These are phyloP conservation scores for Hirtodrosophila cameraria DNA, from an alignment of 2,888 invertebrate genomes.

Conservation along the genomic window DNA sequence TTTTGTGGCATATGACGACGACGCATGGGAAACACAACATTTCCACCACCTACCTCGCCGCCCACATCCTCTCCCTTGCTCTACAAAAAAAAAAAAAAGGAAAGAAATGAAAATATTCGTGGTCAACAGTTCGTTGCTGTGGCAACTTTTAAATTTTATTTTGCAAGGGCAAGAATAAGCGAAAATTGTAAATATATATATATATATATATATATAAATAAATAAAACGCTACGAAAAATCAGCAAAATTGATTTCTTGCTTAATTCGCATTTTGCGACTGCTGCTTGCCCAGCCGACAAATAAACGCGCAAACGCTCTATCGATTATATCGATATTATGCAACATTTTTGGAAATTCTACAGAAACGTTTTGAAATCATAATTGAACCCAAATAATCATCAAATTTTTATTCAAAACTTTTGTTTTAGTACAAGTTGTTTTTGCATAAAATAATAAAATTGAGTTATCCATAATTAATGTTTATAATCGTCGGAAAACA, in stretches of 20 bases:
- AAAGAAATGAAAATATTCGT: slow-evolving; percentile 3
- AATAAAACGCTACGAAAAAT: slow-evolving; percentile 25
- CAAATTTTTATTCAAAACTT: too few species aligned
- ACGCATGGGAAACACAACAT: slow-evolving; percentile 24
- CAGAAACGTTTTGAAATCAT: too few species aligned
- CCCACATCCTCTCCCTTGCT: not conserved
- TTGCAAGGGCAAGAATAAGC: not conserved
- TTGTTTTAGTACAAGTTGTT: too few species aligned
- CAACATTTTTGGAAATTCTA: too few species aligned
- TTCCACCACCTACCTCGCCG: not conserved
- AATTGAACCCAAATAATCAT: too few species aligned
- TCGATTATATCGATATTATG: too few species aligned
- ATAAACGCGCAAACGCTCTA: too few species aligned
- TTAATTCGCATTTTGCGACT: slow-evolving; percentile 51
- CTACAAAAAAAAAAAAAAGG: not conserved
- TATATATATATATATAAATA: slow-evolving; percentile 21
- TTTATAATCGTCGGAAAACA: too few species aligned
- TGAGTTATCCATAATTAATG: too few species aligned
- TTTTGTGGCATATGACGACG: slow-evolving; percentile 34
- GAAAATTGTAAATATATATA: slow-evolving; percentile 2
- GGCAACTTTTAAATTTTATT: not conserved
- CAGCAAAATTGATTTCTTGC: slow-evolving; percentile 48
- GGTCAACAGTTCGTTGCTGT: slow-evolving; percentile 28
- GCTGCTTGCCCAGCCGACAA: slow-evolving; percentile 9
- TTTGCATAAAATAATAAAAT: too few species aligned